These are phyloP conservation scores for Crocidura indochinensis DNA, from an alignment of 2,797 vertebrate genomes.

Conservation along the genomic window DNA sequence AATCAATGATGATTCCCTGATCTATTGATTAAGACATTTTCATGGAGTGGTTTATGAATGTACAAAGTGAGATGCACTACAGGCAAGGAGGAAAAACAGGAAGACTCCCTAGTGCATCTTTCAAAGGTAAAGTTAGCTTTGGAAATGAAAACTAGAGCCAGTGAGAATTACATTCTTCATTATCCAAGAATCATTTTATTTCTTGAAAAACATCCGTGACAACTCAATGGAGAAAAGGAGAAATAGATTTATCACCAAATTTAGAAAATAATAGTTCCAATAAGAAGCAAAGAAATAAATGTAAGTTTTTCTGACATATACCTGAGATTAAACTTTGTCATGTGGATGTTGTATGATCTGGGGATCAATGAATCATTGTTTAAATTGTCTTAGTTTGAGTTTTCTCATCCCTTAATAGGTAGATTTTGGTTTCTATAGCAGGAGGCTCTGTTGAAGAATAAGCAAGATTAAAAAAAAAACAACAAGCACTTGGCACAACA, in stretches of 20 bases:
- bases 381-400: neutral
- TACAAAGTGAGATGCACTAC: neutral
- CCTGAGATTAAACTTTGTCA: neutral
- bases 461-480: neutral
- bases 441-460: neutral
- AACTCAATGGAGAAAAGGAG: neutral
- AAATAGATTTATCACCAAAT: neutral
- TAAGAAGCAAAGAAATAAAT: neutral
- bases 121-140: neutral
- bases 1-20: neutral
- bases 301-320: neutral
- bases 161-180: neutral
- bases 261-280: neutral
- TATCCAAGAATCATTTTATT: neutral
- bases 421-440: fast-evolving
- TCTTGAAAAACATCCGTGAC: neutral
- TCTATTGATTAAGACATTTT: neutral
- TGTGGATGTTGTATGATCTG: neutral
- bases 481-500: neutral
- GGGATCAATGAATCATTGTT: neutral
- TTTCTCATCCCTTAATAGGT: neutral
- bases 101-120: neutral
- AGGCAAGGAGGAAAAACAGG: neutral
- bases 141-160: neutral
- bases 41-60: neutral